Percentiles rank a stretch among this genome's conserved stretches.
These are phyloP conservation scores for Lobophora halterata DNA, from an alignment of 2,888 invertebrate species.

Conservation along the genomic window DNA sequence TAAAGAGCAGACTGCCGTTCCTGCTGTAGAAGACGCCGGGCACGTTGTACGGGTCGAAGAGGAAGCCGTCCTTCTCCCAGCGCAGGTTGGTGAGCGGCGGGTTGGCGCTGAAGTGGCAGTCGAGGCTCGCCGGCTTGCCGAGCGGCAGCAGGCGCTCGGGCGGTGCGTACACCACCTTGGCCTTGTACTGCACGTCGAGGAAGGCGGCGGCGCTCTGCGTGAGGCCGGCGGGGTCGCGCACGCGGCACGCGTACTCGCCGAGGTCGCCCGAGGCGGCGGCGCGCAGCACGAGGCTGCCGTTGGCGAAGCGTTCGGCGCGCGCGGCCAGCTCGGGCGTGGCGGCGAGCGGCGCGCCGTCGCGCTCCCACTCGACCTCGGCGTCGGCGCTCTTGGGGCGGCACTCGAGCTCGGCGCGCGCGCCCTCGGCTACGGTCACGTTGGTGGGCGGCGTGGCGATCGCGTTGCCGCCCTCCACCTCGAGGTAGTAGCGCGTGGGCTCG, in stretches of 20 bases:
- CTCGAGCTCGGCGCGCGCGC: constrained; percentile 89
- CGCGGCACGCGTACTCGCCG: constrained; percentile 93
- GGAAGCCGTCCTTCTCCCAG: constrained; percentile 96
- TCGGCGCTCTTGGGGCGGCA: constrained; percentile 89
- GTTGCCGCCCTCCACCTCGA: constrained; percentile 94
- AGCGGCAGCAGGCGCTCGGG: constrained; percentile 91
- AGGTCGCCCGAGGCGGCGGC: constrained; percentile 90
- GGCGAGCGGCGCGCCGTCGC: constrained; percentile 83
- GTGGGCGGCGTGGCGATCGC: constrained; percentile 92
- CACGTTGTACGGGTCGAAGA: constrained; percentile 94
- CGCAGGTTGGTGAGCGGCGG: constrained; percentile 93
- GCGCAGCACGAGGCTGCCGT: constrained; percentile 90
- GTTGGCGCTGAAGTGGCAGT: constrained; percentile 95
- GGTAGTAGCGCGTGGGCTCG: constrained; percentile 94
- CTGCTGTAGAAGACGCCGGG: constrained; percentile 91
- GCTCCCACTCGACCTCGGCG: constrained; percentile 80
- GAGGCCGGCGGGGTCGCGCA: constrained; percentile 86
- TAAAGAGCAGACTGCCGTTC: constrained; percentile 92
- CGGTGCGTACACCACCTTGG: constrained; percentile 93
- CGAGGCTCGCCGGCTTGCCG: constrained; percentile 90
- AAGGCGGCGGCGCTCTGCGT: constrained; percentile 91
- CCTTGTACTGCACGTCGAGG: constrained; percentile 96
- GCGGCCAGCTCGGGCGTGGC: constrained; percentile 82
- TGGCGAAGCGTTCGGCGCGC: constrained; percentile 83
- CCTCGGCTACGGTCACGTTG: constrained; percentile 93